Base-by-base conservation (phyloP, 2,797 vertebrate species). In the Aldrovandia affinis region DNA sequence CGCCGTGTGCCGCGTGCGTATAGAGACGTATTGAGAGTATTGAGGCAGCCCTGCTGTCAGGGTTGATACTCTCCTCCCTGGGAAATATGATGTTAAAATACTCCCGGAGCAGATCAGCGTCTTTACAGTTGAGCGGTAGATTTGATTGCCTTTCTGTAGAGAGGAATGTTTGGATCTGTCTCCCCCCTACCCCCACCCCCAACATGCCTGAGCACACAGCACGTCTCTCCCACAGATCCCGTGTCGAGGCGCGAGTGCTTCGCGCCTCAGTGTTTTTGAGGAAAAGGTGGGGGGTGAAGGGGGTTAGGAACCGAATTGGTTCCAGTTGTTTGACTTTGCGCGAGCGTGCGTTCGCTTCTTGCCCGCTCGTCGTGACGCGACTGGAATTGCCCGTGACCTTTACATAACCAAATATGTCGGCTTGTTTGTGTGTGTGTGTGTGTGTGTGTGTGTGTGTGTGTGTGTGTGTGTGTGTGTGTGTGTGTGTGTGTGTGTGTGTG, bases 61-160 rank as follows among this genome's bases (percentile, higher is more conserved):
- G 92, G 91, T 89, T 92, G 92, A 95, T 95, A 94, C 94, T 93
- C 92, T 93, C 94, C 94, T 92, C 91, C 93, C 89, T 83, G 86
- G 91, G 93, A 95, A 95, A 96, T 94, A 94, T 93, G 93, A 91
- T 93, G 93, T 93, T 95, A 92, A 95, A 94, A 93, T 94, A 92
- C 93, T 95, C 94, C 94, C 93, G 91, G 92, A 94, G 95, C 93
- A 95, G 93, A 95, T 94, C 93, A 95, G 94, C 94, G 95, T 94
- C 94, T 95, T 95, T 95, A 94, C 95, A 95, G 93, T 93, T 95
- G 94, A 94, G 93, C 94, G 92, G 93, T 93, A 94, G 93, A 94
- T 95, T 94, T 95, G 94, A 95, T 95, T 95, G 94, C 93, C 90
- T 95, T 77, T 94, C 92, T 94, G 94, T 93, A 92, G 92, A 91